Evolutionary conservation across 1,140 invertebrate genomes (phyloP), one percentile per base, ranked within the genome.

Genomic region (Nephotettix cincticeps): DNA sequence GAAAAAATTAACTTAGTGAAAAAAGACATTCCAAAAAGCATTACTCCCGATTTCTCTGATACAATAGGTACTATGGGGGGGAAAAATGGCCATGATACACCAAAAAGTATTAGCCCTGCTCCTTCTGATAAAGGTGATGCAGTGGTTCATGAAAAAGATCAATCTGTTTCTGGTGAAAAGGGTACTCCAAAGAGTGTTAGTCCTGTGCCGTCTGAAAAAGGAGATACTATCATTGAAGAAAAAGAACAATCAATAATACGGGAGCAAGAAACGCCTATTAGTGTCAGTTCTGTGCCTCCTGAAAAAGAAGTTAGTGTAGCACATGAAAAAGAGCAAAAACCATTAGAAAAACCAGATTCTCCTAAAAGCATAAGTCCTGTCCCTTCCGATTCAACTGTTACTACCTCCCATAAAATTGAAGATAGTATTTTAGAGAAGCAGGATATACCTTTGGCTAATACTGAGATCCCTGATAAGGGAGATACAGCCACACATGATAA

Each of bases 321-420:
- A 27, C 21, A 61, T 25, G 56, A 29, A 2, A 61, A 61, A 61
- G 32, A 36, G 32, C 32, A 36, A 36, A 14, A 4, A 36, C 32
- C 32, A 6, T 6, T n/a, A 51, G 21, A 51, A 3, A 27, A 65
- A 65, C 14, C 14, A 25, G 54, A 58, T 58, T 58, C 64, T 43
- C n/a, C 64, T 45, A 67, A 67, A 43, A 45, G 64, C 45, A 25
- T 67, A 1, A 67, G 32, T 65, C 63, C 63, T 19, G 63, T 61
- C 6, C 56, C 32, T n/a, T 30, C 11, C 27, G 63, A 65, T n/a
- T 11, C 13, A 40, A 14, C 40, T 9, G 32, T 11, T n/a, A n/a
- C n/a, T n/a, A n/a, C n/a, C 6, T 6, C 36, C 17, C 6, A 40
- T 9, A 17, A 17, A 9, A 40, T 40, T 40, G 36, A 40, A 6